phyloP scores from a whole-genome alignment of 2,888 invertebrate genomes.

The Mactromeris polynyma region DNA sequence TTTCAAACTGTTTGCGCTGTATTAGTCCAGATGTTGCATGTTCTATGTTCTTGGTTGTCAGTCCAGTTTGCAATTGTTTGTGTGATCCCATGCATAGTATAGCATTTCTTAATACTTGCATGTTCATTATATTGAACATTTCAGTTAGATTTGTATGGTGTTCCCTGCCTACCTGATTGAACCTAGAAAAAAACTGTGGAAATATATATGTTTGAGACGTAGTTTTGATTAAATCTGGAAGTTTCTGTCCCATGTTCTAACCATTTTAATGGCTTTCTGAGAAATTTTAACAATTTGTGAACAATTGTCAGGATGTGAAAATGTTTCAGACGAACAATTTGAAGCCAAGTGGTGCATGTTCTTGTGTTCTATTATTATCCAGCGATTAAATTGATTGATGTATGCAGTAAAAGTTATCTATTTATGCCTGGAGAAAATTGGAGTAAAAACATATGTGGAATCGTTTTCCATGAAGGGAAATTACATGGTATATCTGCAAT shows the following conservation, averaged over 20 bases:
- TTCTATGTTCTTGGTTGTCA: no score
- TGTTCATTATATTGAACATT: no score
- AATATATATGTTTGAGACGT: no score
- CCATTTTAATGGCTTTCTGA: not conserved
- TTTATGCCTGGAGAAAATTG: not conserved
- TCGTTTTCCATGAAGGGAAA: not conserved
- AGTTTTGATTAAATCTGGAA: not conserved
- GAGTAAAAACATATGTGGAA: constrained; percentile 15
- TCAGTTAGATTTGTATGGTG: no score
- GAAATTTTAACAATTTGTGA: not conserved
- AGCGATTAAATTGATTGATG: not conserved
- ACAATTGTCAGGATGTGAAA: not conserved
- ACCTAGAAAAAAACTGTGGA: no score
- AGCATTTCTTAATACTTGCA: no score
- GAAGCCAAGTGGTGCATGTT: not conserved
- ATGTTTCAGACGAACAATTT: not conserved
- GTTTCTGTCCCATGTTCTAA: not conserved
- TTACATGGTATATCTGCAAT: not conserved
- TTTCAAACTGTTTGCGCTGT: no score
- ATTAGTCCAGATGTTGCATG: no score
- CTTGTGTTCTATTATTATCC: not conserved
- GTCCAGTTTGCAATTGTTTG: no score
- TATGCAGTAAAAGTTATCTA: not conserved
- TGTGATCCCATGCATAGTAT: no score
- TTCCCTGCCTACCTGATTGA: no score